phyloP scores from a whole-genome alignment of 1,140 invertebrate genomes.

The Nasonia vitripennis region DNA sequence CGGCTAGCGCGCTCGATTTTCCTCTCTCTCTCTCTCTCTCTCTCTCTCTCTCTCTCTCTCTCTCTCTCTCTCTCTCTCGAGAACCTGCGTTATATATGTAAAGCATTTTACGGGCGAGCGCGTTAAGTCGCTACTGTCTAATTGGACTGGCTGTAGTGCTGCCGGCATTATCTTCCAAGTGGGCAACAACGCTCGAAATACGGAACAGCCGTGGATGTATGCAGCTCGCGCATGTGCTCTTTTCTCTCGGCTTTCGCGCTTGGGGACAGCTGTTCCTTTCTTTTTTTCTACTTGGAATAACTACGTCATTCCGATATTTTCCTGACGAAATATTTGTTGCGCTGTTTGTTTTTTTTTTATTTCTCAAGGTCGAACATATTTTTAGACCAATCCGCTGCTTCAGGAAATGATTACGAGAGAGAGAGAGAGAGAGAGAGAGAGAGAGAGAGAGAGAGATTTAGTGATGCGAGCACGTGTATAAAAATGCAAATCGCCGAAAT shows the following conservation, averaged over 20 bases:
- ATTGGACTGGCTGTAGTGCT: neutral
- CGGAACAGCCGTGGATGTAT: neutral
- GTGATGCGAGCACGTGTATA: neutral
- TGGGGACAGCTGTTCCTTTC: too few relatives aligned
- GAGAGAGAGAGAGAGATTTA: neutral
- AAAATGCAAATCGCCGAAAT: slow-evolving; percentile 9
- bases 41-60: neutral
- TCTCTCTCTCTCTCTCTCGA: neutral
- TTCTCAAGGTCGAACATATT: too few relatives aligned
- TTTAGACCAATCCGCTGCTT: too few relatives aligned
- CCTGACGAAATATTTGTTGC: too few relatives aligned
- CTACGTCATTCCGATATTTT: too few relatives aligned
- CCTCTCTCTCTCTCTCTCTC: neutral
- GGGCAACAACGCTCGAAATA: neutral
- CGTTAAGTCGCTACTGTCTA: neutral
- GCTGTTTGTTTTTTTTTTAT: too few relatives aligned
- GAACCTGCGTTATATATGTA: neutral
- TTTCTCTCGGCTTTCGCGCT: too few relatives aligned
- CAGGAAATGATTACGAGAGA: too few relatives aligned
- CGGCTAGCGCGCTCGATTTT: neutral
- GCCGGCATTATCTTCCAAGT: neutral
- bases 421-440: too few relatives aligned
- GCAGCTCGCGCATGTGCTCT: too few relatives aligned
- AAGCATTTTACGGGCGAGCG: neutral
- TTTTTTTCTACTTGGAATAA: too few relatives aligned